Evolutionary conservation across 2,113 vertebrate species (phyloP).

Genomic region (Alethe castanea): DNA sequence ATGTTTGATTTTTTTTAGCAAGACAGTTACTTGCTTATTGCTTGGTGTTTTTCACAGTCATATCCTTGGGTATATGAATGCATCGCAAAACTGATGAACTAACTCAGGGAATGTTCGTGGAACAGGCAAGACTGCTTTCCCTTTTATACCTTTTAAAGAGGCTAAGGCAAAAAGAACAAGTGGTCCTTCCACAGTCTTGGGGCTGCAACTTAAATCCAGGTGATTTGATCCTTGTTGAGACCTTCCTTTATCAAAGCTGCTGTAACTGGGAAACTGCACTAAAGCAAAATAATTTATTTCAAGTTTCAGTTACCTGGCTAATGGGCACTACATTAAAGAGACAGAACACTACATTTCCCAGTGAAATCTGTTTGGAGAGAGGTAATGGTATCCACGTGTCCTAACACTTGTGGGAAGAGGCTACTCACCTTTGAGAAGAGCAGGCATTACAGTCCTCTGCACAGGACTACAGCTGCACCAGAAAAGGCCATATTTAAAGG

Average conservation of each 20-base stretch:
- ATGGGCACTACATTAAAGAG: neutral
- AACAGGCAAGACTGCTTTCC: neutral
- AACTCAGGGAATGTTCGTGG: neutral
- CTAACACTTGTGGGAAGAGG: neutral
- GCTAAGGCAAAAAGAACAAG: neutral
- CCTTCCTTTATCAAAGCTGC: neutral
- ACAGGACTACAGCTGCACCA: neutral
- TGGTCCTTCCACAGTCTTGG: neutral
- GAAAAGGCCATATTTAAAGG: neutral
- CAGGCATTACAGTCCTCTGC: neutral
- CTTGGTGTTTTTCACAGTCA: neutral
- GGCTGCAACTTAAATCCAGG: neutral
- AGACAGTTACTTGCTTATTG: neutral
- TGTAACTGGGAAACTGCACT: neutral
- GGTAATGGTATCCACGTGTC: rapidly evolving
- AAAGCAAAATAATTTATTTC: neutral
- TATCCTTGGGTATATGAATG: neutral
- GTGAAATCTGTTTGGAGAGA: neutral
- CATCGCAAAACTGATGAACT: neutral
- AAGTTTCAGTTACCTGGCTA: neutral
- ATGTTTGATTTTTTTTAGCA: neutral
- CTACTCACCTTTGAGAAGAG: neutral
- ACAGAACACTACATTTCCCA: neutral
- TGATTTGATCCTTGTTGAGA: neutral
- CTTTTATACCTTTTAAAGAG: neutral